Evolutionary conservation across 2,888 invertebrate species (phyloP).

Genomic region (Tipula helvola): DNA sequence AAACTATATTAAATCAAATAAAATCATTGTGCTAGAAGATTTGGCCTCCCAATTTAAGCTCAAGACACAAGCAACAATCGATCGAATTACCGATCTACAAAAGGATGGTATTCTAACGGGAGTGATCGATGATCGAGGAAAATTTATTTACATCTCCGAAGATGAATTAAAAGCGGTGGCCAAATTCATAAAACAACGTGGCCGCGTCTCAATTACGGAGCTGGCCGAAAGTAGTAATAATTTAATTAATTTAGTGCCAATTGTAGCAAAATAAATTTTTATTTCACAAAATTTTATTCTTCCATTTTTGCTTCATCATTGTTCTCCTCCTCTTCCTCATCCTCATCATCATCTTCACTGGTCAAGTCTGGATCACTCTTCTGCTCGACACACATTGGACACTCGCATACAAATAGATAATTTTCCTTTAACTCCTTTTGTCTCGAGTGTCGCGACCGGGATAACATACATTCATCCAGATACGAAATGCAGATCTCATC

Average conservation of each 20-base stretch:
- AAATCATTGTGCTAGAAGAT: slow-evolving; percentile 90
- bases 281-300: slow-evolving; percentile 14
- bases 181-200: slow-evolving; percentile 89
- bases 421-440: slow-evolving; percentile 65
- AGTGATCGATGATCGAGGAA: slow-evolving; percentile 96
- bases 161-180: slow-evolving; percentile 86
- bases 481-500: slow-evolving; percentile 89
- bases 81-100: slow-evolving; percentile 76
- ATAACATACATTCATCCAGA: slow-evolving; percentile 70
- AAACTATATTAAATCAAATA: slow-evolving; percentile 72
- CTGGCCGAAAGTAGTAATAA: slow-evolving; percentile 89
- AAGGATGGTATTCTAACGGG: slow-evolving; percentile 77
- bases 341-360: slow-evolving; percentile 68
- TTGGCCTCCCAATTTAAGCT: slow-evolving; percentile 82
- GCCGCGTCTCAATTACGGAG: slow-evolving; percentile 86
- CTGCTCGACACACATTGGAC: slow-evolving; percentile 64
- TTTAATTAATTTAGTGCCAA: slow-evolving; percentile 70
- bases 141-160: slow-evolving; percentile 93
- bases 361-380: slow-evolving; percentile 66
- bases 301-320: slow-evolving; percentile 53
- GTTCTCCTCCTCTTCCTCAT: slow-evolving; percentile 39
- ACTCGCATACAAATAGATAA: slow-evolving; percentile 72
- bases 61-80: slow-evolving; percentile 79
- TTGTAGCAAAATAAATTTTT: slow-evolving; percentile 17
- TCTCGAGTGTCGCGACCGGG: slow-evolving; percentile 73